Conservation (phyloP, 2,888 invertebrate genomes). For the Heliconius charithonia region DNA sequence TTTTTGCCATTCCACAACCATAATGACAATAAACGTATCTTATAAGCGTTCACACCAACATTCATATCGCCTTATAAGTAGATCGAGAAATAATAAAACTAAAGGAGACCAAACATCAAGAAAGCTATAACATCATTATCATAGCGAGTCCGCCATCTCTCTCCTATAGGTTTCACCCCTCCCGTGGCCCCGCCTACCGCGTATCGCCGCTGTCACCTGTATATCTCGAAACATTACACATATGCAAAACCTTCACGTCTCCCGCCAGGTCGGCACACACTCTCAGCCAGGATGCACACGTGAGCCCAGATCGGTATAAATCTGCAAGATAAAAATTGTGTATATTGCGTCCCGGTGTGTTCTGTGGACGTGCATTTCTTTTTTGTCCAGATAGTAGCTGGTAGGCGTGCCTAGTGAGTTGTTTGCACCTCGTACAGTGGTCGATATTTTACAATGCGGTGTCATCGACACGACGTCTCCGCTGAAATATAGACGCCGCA, state of each 20-base stretch:
- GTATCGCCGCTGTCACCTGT: constrained; percentile 82
- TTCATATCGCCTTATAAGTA: constrained; percentile 83
- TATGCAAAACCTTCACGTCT: constrained; percentile 82
- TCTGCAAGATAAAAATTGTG: constrained; percentile 82
- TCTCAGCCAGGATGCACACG: constrained; percentile 40
- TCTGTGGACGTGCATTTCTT: constrained; percentile 63
- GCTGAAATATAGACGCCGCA: constrained; percentile 56
- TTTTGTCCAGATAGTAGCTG: constrained; percentile 71
- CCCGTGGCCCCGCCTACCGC: constrained; percentile 78
- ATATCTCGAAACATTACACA: constrained; percentile 84
- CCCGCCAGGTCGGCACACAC: constrained; percentile 38
- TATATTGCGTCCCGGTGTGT: constrained; percentile 70
- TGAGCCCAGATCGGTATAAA: constrained; percentile 65
- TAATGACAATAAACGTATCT: constrained; percentile 81
- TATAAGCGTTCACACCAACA: constrained; percentile 81
- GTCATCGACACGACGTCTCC: constrained; percentile 70
- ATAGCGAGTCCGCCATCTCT: constrained; percentile 82
- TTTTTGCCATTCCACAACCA: constrained; percentile 74
- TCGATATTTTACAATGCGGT: constrained; percentile 76
- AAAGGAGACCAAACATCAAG: constrained; percentile 80
- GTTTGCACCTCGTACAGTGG: constrained; percentile 81
- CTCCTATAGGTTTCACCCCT: constrained; percentile 81
- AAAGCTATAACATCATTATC: constrained; percentile 84
- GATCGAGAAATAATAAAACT: constrained; percentile 83
- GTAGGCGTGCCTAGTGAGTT: constrained; percentile 81